Conservation (phyloP, 2,888 invertebrate genomes). For the Andrena minutula region DNA sequence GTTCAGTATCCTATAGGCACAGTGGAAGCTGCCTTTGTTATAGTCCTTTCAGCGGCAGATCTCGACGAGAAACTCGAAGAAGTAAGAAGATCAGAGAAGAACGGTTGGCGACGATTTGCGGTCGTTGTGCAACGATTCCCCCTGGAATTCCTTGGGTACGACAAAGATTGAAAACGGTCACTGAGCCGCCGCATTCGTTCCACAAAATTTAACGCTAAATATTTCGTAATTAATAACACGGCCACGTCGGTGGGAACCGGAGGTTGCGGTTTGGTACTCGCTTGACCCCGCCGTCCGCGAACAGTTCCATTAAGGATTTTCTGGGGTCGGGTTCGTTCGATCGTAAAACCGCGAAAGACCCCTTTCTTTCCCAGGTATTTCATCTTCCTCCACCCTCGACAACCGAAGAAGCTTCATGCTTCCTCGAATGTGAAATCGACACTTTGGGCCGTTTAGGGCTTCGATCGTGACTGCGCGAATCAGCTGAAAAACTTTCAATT, state of each 20-base stretch:
- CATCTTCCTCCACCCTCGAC: slow-evolving; percentile 6
- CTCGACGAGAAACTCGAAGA: background rate
- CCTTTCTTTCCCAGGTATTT: slow-evolving; percentile 15
- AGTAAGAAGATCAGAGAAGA: slow-evolving; percentile 22
- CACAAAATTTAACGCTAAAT: slow-evolving; percentile 81
- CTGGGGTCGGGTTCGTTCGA: slow-evolving; percentile 61
- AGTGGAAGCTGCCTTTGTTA: slow-evolving; percentile 19
- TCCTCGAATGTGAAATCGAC: slow-evolving; percentile 57
- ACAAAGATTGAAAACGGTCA: slow-evolving; percentile 38
- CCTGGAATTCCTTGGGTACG: slow-evolving; percentile 46
- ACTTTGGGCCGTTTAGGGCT: slow-evolving; percentile 37
- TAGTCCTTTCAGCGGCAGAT: background rate
- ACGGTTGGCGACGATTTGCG: slow-evolving; percentile 61
- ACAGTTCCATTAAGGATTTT: slow-evolving; percentile 65
- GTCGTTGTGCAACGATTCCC: slow-evolving; percentile 53
- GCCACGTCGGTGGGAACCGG: slow-evolving; percentile 79
- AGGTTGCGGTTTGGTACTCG: slow-evolving; percentile 78
- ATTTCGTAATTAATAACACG: slow-evolving; percentile 82
- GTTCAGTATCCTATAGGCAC: background rate
- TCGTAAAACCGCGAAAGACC: slow-evolving; percentile 69
- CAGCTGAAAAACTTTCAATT: background rate
- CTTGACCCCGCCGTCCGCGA: slow-evolving; percentile 57
- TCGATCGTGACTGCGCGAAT: slow-evolving; percentile 51
- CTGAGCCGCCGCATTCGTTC: slow-evolving; percentile 72
- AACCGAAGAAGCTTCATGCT: slow-evolving; percentile 47